phyloP scores from a whole-genome alignment of 2,888 invertebrate genomes.

The Pristionchus arcanus region DNA sequence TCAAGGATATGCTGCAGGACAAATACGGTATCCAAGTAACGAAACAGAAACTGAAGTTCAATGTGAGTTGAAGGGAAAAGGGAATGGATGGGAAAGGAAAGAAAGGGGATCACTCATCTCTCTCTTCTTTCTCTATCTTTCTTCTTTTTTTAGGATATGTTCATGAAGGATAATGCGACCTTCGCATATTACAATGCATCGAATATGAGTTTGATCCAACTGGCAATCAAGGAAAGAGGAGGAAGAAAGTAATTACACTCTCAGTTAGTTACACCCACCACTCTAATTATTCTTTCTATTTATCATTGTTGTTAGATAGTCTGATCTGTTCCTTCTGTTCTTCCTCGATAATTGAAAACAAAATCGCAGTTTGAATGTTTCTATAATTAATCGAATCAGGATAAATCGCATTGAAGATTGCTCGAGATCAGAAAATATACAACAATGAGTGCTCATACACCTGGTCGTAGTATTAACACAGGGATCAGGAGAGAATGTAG shows the following conservation, averaged over 20 bases:
- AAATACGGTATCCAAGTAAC: conserved; percentile 94
- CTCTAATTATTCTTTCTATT: not conserved
- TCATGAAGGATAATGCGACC: conserved; percentile 96
- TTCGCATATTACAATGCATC: conserved; percentile 96
- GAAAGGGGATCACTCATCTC: not conserved
- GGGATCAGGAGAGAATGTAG: no score
- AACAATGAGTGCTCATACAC: not conserved
- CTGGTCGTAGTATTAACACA: no score
- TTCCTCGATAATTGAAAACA: conserved; percentile 42
- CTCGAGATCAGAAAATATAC: not conserved
- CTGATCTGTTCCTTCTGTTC: not conserved
- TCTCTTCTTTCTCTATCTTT: no score
- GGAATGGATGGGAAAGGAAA: not conserved
- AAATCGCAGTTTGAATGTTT: conserved; percentile 48
- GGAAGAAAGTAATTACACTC: conserved; percentile 86
- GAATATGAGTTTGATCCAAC: conserved; percentile 89
- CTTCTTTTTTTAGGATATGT: conserved; percentile 88
- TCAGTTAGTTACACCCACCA: not conserved
- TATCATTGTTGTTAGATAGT: not conserved
- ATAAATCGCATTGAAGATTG: conserved; percentile 1
- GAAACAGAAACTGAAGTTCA: conserved; percentile 96
- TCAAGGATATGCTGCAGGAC: conserved; percentile 92
- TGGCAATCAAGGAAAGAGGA: conserved; percentile 97
- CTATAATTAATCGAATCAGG: conserved; percentile 17
- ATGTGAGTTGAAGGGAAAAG: conserved; percentile 82